Evolutionary conservation across 2,888 invertebrate genomes (phyloP).

Genomic region (Cephus spinipes): DNA sequence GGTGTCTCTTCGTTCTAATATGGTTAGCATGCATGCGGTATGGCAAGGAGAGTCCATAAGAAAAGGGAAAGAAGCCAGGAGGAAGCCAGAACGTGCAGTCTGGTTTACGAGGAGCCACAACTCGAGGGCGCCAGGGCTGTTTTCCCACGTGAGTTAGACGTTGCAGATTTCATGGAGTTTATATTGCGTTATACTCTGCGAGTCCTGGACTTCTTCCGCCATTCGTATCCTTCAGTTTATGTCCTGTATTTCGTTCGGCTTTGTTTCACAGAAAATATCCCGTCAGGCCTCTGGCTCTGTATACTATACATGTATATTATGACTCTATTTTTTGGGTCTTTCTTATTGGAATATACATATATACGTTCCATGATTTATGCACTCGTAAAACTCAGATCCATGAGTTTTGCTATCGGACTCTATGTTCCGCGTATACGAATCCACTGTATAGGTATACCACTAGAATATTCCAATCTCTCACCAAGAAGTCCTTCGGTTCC

Average conservation of each 20-base stretch:
- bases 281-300: background rate
- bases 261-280: background rate
- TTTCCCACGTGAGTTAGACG: constrained; percentile 4
- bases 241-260: background rate
- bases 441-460: background rate
- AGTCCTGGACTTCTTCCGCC: background rate
- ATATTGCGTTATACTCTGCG: constrained; percentile 1
- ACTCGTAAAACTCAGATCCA: background rate
- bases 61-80: background rate
- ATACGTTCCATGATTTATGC: background rate
- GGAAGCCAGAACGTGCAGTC: background rate
- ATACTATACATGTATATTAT: background rate
- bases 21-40: background rate
- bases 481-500: background rate
- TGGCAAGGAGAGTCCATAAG: background rate
- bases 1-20: background rate
- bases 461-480: background rate
- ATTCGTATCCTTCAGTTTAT: background rate
- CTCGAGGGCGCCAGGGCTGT: background rate
- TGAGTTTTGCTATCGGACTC: background rate
- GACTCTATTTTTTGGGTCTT: background rate
- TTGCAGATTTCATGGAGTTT: constrained; percentile 9
- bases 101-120: constrained; percentile 1
- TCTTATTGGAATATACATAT: background rate
- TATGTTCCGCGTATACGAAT: background rate